phyloP scores from a whole-genome alignment of 2,888 invertebrate species.

The Rhyacophila evoluta region DNA sequence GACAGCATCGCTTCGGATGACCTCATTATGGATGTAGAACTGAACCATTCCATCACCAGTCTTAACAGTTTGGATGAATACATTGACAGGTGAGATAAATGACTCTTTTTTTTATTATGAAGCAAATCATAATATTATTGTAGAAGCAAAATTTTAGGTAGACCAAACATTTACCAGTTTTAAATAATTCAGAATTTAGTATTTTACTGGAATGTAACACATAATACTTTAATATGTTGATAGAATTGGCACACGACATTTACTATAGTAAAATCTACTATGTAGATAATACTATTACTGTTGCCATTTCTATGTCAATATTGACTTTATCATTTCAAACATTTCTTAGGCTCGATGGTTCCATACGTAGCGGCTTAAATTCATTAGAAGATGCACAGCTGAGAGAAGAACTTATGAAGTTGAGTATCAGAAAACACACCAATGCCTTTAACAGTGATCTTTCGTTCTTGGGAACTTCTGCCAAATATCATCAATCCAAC shows the following conservation, averaged over 20 bases:
- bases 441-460: slow-evolving; percentile 66
- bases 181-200: too few species aligned
- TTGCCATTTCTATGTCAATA: too few species aligned
- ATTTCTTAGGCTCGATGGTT: slow-evolving; percentile 58
- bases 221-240: too few species aligned
- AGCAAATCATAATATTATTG: too few species aligned
- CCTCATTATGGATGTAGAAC: slow-evolving; percentile 88
- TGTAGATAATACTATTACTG: too few species aligned
- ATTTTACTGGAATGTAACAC: too few species aligned
- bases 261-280: too few species aligned
- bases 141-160: too few species aligned
- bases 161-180: too few species aligned
- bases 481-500: slow-evolving; percentile 62
- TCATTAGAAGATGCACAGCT: slow-evolving; percentile 68
- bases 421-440: slow-evolving; percentile 67
- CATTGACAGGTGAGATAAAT: slow-evolving; percentile 67
- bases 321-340: too few species aligned
- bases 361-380: slow-evolving; percentile 67
- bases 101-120: too few species aligned
- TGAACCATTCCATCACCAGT: slow-evolving; percentile 72
- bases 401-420: slow-evolving; percentile 64
- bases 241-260: too few species aligned
- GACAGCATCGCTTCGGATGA: slow-evolving; percentile 89
- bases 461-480: slow-evolving; percentile 66
- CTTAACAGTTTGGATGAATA: slow-evolving; percentile 69